Percentiles rank a stretch among this genome's conserved stretches.
Conservation (phyloP, 2,888 invertebrate species). For the Leptinotarsa juncta region DNA sequence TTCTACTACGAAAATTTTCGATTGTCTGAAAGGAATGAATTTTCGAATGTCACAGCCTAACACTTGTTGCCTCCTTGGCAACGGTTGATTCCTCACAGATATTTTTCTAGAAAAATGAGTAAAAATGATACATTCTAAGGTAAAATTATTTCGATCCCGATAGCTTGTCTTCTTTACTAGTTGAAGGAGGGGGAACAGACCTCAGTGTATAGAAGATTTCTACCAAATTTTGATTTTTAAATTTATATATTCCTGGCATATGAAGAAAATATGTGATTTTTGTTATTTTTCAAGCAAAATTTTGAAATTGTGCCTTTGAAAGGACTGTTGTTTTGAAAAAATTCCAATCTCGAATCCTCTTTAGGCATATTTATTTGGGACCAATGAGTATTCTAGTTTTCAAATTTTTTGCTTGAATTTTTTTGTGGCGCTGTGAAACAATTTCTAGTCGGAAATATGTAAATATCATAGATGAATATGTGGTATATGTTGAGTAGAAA, state of each 20-base stretch:
- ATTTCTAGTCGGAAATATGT: slow-evolving; percentile 33
- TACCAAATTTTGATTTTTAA: slow-evolving; percentile 6
- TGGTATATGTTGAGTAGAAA: slow-evolving; percentile 37
- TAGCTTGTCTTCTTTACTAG: no score
- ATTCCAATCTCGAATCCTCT: slow-evolving; percentile 41
- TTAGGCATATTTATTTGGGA: slow-evolving; percentile 60
- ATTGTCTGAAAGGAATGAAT: no score
- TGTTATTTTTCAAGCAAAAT: slow-evolving; percentile 43
- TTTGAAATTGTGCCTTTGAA: slow-evolving; percentile 60
- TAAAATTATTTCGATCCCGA: no score
- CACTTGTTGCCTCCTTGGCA: no score
- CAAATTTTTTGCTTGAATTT: slow-evolving; percentile 36
- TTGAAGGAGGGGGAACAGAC: no score
- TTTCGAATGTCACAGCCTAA: no score
- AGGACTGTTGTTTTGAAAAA: slow-evolving; percentile 52
- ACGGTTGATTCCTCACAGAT: no score
- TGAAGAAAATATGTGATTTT: neutral
- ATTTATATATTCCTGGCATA: neutral
- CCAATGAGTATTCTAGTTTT: slow-evolving; percentile 52
- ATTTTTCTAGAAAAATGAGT: no score
- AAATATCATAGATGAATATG: slow-evolving; percentile 28
- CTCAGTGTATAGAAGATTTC: neutral
- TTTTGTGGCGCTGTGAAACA: slow-evolving; percentile 18
- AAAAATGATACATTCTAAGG: no score
- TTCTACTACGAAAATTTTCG: no score